phyloP scores from a whole-genome alignment of 2,797 vertebrate species.

The Hozukius guyotensis region DNA sequence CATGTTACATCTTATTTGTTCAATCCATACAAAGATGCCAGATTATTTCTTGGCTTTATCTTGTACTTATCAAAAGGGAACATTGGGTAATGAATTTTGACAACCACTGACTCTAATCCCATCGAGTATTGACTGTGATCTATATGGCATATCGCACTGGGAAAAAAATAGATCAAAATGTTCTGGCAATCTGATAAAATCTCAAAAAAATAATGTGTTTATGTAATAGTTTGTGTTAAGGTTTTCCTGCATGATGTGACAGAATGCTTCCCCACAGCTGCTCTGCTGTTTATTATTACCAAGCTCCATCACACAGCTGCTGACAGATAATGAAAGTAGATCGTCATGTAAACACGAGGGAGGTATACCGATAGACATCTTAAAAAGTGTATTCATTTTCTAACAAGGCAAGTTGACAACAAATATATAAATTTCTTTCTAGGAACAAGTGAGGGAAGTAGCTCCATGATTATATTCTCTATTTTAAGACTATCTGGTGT shows the following conservation, averaged over 20 bases:
- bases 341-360: slow-evolving; percentile 14
- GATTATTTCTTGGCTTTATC: neutral
- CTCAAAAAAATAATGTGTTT: neutral
- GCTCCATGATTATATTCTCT: neutral
- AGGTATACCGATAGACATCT: neutral
- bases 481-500: neutral
- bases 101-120: neutral
- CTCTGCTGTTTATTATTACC: slow-evolving; percentile 3
- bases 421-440: neutral
- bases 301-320: slow-evolving; percentile 3
- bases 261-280: slow-evolving; percentile 1
- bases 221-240: neutral
- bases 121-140: neutral
- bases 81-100: neutral
- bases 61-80: neutral
- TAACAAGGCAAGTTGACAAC: neutral
- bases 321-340: slow-evolving; percentile 19
- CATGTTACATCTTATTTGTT: neutral
- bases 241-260: neutral
- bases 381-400: neutral
- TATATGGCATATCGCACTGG: neutral
- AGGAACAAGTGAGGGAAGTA: neutral
- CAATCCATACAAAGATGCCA: neutral
- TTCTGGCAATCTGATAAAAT: neutral
- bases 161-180: neutral